Conservation (phyloP, 92 coral and sea anemone genomes). For the Siderastrea siderea region DNA sequence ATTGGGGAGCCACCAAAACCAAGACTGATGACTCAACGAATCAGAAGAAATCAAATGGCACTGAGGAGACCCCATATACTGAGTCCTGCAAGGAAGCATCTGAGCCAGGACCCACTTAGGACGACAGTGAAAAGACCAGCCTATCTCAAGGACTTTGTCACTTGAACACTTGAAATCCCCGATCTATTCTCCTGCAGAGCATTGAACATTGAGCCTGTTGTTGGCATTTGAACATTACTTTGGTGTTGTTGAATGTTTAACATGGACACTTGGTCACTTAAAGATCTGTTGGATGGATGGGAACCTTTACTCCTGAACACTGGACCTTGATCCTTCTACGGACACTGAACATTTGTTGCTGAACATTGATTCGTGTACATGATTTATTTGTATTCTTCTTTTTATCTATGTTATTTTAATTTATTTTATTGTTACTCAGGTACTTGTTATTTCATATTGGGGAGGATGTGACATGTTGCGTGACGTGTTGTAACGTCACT, state of each 20-base stretch:
- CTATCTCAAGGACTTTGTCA: not conserved
- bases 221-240: not conserved
- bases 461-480: slow-evolving; percentile 9
- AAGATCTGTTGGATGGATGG: not conserved
- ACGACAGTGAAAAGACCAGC: not conserved
- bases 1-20: not conserved
- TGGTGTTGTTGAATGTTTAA: not conserved
- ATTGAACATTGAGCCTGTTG: not conserved
- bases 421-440: not conserved
- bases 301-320: not conserved
- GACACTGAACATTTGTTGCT: not conserved
- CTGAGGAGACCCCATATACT: not conserved
- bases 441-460: not conserved
- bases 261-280: not conserved
- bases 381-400: not conserved
- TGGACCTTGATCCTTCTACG: no score
- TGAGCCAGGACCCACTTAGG: slow-evolving; percentile 1
- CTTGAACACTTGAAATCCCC: no score
- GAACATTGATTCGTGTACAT: not conserved
- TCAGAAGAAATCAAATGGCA: not conserved
- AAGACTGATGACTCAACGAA: not conserved
- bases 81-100: not conserved
- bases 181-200: not conserved
- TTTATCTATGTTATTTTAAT: not conserved
- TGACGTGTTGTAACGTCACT: not conserved